These are phyloP conservation scores for Apoda limacodes DNA, from an alignment of 2,888 invertebrate species.

Conservation along the genomic window DNA sequence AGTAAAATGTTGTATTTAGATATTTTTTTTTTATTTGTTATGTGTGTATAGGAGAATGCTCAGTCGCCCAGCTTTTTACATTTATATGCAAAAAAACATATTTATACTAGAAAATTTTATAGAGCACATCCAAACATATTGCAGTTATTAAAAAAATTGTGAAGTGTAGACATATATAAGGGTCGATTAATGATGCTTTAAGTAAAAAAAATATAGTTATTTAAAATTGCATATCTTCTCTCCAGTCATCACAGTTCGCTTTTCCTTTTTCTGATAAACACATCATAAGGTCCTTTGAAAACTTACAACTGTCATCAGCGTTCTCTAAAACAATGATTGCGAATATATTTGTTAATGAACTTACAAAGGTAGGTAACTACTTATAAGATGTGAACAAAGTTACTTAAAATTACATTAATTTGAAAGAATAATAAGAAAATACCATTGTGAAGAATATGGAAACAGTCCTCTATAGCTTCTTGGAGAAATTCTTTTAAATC, in stretches of 20 bases:
- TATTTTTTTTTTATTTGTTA: too few species aligned
- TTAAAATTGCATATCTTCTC: slow-evolving; percentile 49
- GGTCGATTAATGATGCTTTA: too few species aligned
- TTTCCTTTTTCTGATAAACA: slow-evolving; percentile 80
- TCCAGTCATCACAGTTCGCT: slow-evolving; percentile 82
- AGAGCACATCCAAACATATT: too few species aligned
- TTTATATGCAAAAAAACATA: too few species aligned
- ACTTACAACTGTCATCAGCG: slow-evolving; percentile 72
- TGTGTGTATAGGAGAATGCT: too few species aligned
- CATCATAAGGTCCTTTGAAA: slow-evolving; percentile 72
- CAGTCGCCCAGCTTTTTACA: too few species aligned
- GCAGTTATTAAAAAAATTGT: too few species aligned
- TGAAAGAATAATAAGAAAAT: slow-evolving; percentile 10
- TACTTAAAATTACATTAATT: background rate
- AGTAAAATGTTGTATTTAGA: too few species aligned
- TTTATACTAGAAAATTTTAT: too few species aligned
- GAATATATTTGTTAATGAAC: background rate
- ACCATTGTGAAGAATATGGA: slow-evolving; percentile 70
- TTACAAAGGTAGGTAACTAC: background rate
- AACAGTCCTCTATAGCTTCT: slow-evolving; percentile 79
- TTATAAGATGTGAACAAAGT: slow-evolving; percentile 4
- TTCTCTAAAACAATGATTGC: slow-evolving; percentile 49
- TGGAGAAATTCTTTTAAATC: slow-evolving; percentile 77
- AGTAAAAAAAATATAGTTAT: too few species aligned
- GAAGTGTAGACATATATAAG: too few species aligned